Conservation (phyloP, 2,113 vertebrate species). For the Blennius ocellaris region DNA sequence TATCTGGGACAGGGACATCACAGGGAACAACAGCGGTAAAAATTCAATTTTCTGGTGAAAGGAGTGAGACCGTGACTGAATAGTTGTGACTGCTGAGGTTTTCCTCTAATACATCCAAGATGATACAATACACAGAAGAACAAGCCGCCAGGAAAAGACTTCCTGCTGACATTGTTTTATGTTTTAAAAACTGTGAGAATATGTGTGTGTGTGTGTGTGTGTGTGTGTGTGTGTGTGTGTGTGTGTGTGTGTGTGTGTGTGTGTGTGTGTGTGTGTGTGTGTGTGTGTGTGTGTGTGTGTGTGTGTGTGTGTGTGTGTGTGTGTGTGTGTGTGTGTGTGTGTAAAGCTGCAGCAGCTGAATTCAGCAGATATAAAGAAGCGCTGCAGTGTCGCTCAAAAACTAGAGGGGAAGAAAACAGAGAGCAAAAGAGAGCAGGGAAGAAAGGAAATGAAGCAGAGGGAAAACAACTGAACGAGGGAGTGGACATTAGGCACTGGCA, state of each 20-base stretch:
- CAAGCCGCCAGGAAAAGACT: conserved; percentile 56
- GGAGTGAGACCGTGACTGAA: conserved; percentile 66
- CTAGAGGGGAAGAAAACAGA: conserved; percentile 34
- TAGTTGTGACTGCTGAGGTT: conserved; percentile 75
- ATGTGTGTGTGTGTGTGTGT: conserved; percentile 22
- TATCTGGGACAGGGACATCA: conserved; percentile 79
- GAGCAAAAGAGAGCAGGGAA: conserved; percentile 21
- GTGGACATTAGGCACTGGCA: conserved; percentile 31
- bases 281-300: conserved; percentile 25
- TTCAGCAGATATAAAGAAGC: conserved; percentile 71
- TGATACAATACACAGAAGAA: conserved; percentile 62
- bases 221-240: conserved; percentile 12
- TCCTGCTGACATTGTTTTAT: conserved; percentile 76
- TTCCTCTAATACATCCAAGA: conserved; percentile 66
- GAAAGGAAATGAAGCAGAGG: conserved; percentile 52
- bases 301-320: conserved; percentile 24
- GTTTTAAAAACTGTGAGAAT: conserved; percentile 49
- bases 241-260: conserved; percentile 23
- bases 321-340: conserved; percentile 19
- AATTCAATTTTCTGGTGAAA: conserved; percentile 76
- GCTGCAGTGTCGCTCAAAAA: conserved; percentile 67
- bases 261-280: conserved; percentile 28
- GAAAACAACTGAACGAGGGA: conserved; percentile 33
- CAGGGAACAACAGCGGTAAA: conserved; percentile 69
- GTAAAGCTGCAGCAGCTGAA: conserved; percentile 69